Base-by-base conservation (phyloP, 1,140 invertebrate genomes). In the Drosophila repleta region DNA sequence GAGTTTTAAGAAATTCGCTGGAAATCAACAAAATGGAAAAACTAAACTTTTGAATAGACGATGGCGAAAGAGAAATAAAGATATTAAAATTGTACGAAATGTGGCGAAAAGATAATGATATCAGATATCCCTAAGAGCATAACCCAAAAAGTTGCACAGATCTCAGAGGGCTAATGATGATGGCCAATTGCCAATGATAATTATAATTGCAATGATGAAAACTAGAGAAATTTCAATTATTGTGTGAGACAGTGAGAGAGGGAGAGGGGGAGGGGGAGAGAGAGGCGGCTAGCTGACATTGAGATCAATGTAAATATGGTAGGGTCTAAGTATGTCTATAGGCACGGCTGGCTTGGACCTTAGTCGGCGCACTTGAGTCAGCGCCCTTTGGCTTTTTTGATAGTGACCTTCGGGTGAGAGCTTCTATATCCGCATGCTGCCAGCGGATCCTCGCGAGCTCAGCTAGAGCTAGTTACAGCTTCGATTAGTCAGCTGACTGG, bases 21-120 rank as follows among this genome's bases (percentile, higher is more conserved):
- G 51, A 80, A 80, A 70, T 61, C 78, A 79, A 84, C 64, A 66
- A 43, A 63, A 70, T 58, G 72, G 43, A 58, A 53, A 58, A 56
- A 55, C 48, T 57, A 32, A 29, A 64, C 21, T 21, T 45, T 48
- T 52, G 45, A 63, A 63, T 11, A 41, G 8, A 4, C 48, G 24
- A 15, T 49, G 21, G 21, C 15, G 8, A 55, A 35, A 48, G 37
- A 13, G 26, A 45, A 45, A 21, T 46, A 57, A 3, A 51, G 11
- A 46, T 24, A 51, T 43, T 24, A 32, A 41, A 29, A 56, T 4
- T 5, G 51, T 57, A n/a, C 15, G 20, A 57, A 57, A 17, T 57
- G 37, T 18, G 21, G 32, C 11, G 17, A 37, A 52, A 32, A 32
- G 26, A 3, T 15, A 52, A 5, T 52, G 26, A 3, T 24, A 3